These are phyloP conservation scores for Epinephelus moara DNA, from an alignment of 2,113 vertebrate species.

Conservation along the genomic window DNA sequence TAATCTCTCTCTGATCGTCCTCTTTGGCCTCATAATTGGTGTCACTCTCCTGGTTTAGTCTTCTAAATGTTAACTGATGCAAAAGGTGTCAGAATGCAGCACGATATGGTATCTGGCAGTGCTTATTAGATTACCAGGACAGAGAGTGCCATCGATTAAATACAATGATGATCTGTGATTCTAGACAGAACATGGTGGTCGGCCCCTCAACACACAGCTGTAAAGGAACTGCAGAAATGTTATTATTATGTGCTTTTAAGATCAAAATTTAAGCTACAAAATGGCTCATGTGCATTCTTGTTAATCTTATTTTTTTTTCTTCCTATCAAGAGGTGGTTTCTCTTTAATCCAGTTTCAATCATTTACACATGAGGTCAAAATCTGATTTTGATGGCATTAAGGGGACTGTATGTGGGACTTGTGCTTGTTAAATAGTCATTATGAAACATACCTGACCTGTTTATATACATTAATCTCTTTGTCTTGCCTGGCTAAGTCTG, in stretches of 20 bases:
- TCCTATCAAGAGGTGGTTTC: neutral
- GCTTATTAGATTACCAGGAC: constrained; percentile 38
- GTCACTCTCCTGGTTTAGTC: constrained; percentile 34
- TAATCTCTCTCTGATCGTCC: constrained; percentile 37
- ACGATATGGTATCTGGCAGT: constrained; percentile 25
- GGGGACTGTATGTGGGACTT: neutral
- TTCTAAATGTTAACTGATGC: constrained; percentile 34
- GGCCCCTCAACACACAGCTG: neutral
- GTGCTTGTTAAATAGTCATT: neutral
- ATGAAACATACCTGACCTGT: constrained; percentile 39
- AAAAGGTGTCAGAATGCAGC: constrained; percentile 10
- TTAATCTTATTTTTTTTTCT: neutral
- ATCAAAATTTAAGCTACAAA: neutral
- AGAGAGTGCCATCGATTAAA: constrained; percentile 9
- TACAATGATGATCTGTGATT: constrained; percentile 15
- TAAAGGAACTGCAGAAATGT: neutral
- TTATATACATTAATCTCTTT: constrained; percentile 43
- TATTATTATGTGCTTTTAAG: neutral
- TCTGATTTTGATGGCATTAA: neutral
- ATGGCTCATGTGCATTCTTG: neutral
- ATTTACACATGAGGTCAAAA: neutral
- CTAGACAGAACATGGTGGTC: neutral
- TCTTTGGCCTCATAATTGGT: constrained; percentile 48
- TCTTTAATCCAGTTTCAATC: neutral
- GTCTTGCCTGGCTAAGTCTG: constrained; percentile 28